phyloP scores from a whole-genome alignment of 1,140 invertebrate species.

The Melitaea cinxia region DNA sequence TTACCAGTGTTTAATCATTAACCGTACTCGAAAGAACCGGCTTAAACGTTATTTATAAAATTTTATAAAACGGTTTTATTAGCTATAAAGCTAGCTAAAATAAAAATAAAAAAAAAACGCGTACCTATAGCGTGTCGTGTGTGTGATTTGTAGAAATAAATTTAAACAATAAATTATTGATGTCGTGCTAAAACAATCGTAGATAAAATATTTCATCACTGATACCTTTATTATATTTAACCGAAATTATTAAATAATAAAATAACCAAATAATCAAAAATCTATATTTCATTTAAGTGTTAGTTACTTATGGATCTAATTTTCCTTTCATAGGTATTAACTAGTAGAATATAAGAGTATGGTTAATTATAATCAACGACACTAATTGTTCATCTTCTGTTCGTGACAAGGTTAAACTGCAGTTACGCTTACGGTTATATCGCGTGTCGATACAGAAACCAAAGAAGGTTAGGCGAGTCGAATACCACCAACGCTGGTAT shows the following conservation, averaged over 20 bases:
- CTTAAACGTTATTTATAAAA: not conserved
- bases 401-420: slow-evolving; percentile 58
- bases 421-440: slow-evolving; percentile 48
- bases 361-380: not conserved
- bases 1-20: slow-evolving; percentile 15
- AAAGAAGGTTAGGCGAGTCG: slow-evolving; percentile 56
- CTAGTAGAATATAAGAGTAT: not conserved
- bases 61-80: not conserved
- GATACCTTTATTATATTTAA: slow-evolving; percentile 1
- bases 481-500: slow-evolving; percentile 25
- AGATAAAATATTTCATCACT: slow-evolving; percentile 15
- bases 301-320: too few species aligned
- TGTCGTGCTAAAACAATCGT: slow-evolving; percentile 19
- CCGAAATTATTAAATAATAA: slow-evolving; percentile 8
- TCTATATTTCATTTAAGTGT: too few species aligned
- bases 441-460: slow-evolving; percentile 48
- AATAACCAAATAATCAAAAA: not conserved
- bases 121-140: slow-evolving; percentile 18
- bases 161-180: slow-evolving; percentile 10
- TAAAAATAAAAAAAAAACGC: not conserved
- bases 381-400: slow-evolving; percentile 41
- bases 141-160: slow-evolving; percentile 14
- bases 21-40: not conserved
- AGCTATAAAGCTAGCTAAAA: not conserved
- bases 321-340: too few species aligned